Evolutionary conservation across 92 coral and sea anemone species (phyloP).

Genomic region (Anthopleura xanthogrammica): DNA sequence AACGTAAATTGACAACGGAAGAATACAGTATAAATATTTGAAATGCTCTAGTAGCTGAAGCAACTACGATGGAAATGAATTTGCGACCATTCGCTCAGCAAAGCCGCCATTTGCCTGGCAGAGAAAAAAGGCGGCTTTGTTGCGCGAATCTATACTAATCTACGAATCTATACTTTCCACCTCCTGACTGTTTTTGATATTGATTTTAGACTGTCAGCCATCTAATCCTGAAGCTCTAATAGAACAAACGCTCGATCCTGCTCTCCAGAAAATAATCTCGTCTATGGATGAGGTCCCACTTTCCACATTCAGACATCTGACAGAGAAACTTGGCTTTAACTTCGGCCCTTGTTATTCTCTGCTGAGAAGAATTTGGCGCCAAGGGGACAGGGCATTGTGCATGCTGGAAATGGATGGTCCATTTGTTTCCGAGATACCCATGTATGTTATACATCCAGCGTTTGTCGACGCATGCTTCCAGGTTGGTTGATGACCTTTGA

Average conservation of each 20-base stretch:
- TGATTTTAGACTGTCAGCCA: background rate
- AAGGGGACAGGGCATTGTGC: constrained; percentile 63
- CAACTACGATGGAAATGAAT: too few relatives aligned
- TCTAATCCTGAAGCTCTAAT: background rate
- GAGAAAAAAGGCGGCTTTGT: too few relatives aligned
- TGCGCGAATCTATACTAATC: too few relatives aligned
- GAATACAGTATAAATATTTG: too few relatives aligned
- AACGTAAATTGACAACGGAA: too few relatives aligned
- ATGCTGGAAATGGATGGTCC: constrained; percentile 44
- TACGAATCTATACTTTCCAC: too few relatives aligned
- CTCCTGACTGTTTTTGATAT: too few relatives aligned
- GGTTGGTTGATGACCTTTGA: constrained; percentile 12
- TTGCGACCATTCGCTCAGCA: too few relatives aligned
- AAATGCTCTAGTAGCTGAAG: too few relatives aligned
- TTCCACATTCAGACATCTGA: constrained; percentile 47
- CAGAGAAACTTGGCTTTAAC: constrained; percentile 59
- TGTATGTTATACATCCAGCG: constrained; percentile 83
- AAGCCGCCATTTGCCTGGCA: too few relatives aligned
- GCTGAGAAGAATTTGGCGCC: constrained; percentile 63
- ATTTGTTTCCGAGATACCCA: constrained; percentile 23
- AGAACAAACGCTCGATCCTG: constrained; percentile 4
- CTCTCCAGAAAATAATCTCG: constrained; percentile 28
- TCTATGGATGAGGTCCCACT: constrained; percentile 54
- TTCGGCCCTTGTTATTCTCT: constrained; percentile 78
- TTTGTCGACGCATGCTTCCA: constrained; percentile 89